Evolutionary conservation across 2,888 invertebrate genomes (phyloP), one percentile per base, ranked within the genome.

Genomic region (Cheilosia pagana): DNA sequence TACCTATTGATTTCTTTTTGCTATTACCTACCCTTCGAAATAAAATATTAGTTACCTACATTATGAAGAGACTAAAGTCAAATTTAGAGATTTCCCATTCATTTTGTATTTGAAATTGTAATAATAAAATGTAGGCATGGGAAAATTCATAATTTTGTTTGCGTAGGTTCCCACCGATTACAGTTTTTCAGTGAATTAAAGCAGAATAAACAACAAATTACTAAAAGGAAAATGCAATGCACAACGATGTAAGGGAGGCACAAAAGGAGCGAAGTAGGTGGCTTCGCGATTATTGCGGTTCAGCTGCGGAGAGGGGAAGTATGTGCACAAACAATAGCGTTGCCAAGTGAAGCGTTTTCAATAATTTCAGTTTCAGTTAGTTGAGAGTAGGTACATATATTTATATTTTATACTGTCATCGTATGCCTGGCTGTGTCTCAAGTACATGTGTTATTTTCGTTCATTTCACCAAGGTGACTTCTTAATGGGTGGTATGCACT

Each of bases 341-440:
- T 82, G 77, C 82, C 72, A 82, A 68, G 82, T 77, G 48, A 81
- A 77, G 59, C 62, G 67, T 62, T 82, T 82, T 28, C 60, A 65
- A 59, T 39, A 28, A 16, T 41, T 8, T 25, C 60, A 16, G 67
- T 14, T 65, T 28, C 39, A 19, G 16, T 82, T 12, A 60, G 71
- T 50, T 75, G 63, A 60, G 6, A 65, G 65, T 57, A n/a, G n/a
- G 23, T 14, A 3, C n/a, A n/a, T 75, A 19, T 68, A 63, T 75
- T 77, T 82, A 81, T 71, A 71, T 67, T 55, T 50, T 31, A 31
- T 57, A 41, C 45, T 10, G 16, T 35, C 7, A 7, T 21, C 23
- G 28, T 28, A n/a, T 45, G 25, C 43, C 21, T 21, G 25, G 31
- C 21, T 21, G 31, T 35, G 16, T 12, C 43, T 23, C 12, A 31